These are phyloP conservation scores for Galaxea fascicularis DNA, from an alignment of 92 coral and sea anemone species.

Conservation along the genomic window DNA sequence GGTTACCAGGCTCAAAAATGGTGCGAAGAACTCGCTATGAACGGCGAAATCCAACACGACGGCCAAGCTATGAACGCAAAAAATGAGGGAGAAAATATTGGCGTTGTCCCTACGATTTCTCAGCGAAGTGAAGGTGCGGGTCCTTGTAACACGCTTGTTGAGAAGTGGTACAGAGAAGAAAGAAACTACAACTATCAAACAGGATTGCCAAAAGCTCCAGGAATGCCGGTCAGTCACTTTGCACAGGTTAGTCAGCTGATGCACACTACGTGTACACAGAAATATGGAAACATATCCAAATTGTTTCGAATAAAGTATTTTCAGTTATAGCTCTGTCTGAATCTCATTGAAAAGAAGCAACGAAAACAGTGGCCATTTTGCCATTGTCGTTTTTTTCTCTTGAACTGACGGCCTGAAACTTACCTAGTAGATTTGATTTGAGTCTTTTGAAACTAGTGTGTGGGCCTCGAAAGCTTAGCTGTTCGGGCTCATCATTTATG, in stretches of 20 bases:
- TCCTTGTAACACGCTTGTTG: constrained; percentile 62
- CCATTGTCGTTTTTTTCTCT: too few relatives aligned
- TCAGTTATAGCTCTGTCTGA: too few relatives aligned
- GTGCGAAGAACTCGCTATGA: constrained; percentile 79
- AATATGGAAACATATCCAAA: not conserved
- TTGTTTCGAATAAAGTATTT: too few relatives aligned
- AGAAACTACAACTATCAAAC: constrained; percentile 69
- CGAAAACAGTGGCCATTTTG: too few relatives aligned
- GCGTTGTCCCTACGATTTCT: constrained; percentile 59
- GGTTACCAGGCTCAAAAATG: constrained; percentile 77
- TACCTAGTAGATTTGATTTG: too few relatives aligned
- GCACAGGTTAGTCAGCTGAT: constrained; percentile 68
- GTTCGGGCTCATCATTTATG: too few relatives aligned
- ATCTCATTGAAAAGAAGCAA: too few relatives aligned
- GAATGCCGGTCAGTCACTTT: constrained; percentile 71
- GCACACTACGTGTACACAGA: not conserved
- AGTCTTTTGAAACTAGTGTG: too few relatives aligned
- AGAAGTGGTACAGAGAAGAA: constrained; percentile 82
- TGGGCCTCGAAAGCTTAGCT: too few relatives aligned
- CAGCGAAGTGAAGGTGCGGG: constrained; percentile 55
- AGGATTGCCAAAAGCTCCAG: constrained; percentile 60
- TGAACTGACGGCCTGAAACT: too few relatives aligned
- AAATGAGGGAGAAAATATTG: constrained; percentile 88
- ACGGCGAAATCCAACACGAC: constrained; percentile 73
- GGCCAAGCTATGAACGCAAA: constrained; percentile 48